Percentiles rank a stretch among this genome's conserved stretches.
These are phyloP conservation scores for Drosophila subquinaria DNA, from an alignment of 2,888 invertebrate genomes.

Conservation along the genomic window DNA sequence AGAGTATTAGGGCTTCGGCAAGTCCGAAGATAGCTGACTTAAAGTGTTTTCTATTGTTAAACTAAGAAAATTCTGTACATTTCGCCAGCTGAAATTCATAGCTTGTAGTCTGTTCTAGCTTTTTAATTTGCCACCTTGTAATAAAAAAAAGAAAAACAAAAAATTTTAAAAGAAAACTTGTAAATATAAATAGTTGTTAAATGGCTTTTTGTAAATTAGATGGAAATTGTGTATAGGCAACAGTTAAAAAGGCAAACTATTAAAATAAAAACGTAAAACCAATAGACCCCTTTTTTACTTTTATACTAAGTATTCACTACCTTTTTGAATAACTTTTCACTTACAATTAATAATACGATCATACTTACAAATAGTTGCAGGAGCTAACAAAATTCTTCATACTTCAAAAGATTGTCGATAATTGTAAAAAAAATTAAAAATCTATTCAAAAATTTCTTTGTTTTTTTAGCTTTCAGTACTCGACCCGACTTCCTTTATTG, in stretches of 20 bases:
- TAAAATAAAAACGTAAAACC: constrained; percentile 34
- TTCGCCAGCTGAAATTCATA: constrained; percentile 50
- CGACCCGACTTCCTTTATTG: constrained; percentile 59
- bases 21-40: constrained; percentile 1
- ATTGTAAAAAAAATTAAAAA: background rate
- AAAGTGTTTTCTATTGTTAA: constrained; percentile 9
- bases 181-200: constrained; percentile 66
- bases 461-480: constrained; percentile 54
- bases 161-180: constrained; percentile 24
- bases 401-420: background rate
- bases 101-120: constrained; percentile 61
- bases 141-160: constrained; percentile 22
- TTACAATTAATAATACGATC: background rate
- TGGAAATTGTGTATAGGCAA: constrained; percentile 66
- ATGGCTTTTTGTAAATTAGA: constrained; percentile 72
- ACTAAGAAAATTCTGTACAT: constrained; percentile 36
- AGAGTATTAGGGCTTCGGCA: constrained; percentile 14
- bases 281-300: constrained; percentile 15
- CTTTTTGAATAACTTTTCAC: background rate
- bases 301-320: background rate
- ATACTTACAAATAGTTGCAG: background rate
- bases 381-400: background rate
- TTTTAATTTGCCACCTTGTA: constrained; percentile 66
- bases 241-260: constrained; percentile 60
- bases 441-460: background rate